Evolutionary conservation across 2,888 invertebrate species (phyloP).

Genomic region (Limnephilus lunatus): DNA sequence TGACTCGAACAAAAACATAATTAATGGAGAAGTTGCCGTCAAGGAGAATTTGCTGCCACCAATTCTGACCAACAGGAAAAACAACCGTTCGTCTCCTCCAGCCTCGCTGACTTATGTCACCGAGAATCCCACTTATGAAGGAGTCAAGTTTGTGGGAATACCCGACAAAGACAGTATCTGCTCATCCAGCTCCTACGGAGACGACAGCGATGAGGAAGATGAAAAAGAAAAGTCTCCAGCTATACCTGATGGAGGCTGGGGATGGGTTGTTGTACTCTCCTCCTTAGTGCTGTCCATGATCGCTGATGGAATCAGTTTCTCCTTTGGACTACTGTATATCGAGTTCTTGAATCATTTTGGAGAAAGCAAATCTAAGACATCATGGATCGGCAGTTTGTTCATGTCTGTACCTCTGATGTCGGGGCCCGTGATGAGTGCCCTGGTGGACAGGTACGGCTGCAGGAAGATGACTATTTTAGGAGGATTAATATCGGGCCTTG

Average conservation of each 20-base stretch:
- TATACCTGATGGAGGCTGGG: conserved; percentile 91
- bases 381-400: conserved; percentile 93
- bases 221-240: conserved; percentile 72
- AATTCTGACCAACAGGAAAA: conserved; percentile 67
- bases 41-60: conserved; percentile 71
- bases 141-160: conserved; percentile 77
- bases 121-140: conserved; percentile 73
- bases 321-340: conserved; percentile 92
- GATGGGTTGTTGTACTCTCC: conserved; percentile 92
- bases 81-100: conserved; percentile 47
- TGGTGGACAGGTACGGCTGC: conserved; percentile 93
- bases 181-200: conserved; percentile 68
- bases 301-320: conserved; percentile 95
- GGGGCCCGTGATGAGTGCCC: conserved; percentile 89
- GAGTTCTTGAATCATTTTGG: conserved; percentile 89
- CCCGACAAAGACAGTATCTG: conserved; percentile 76
- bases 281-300: conserved; percentile 92
- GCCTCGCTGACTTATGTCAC: conserved; percentile 64
- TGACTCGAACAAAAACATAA: conserved; percentile 67
- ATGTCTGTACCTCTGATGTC: conserved; percentile 91
- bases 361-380: conserved; percentile 89
- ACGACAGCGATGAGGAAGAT: conserved; percentile 68
- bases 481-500: conserved; percentile 84
- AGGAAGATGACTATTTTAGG: conserved; percentile 86
- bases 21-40: conserved; percentile 61